Percentiles rank a stretch among this genome's conserved stretches.
Evolutionary conservation across 2,888 invertebrate genomes (phyloP).

Genomic region (Cabera pusaria): DNA sequence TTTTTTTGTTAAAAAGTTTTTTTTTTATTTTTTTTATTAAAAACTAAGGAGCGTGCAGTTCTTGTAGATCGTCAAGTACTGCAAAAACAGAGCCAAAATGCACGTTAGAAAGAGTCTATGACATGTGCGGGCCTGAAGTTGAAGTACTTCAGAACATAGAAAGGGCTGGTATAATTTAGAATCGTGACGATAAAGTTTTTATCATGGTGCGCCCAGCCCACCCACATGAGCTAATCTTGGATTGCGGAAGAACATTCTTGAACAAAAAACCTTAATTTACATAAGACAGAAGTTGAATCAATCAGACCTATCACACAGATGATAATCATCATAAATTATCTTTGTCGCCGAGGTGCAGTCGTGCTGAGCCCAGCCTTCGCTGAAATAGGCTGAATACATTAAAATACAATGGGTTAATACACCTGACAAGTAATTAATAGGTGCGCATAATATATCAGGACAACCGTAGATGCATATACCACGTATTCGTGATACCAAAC

Average conservation of each 20-base stretch:
- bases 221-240: conserved; percentile 10
- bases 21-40: too few relatives aligned
- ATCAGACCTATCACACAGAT: conserved; percentile 16
- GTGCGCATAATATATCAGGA: conserved; percentile 40
- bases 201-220: too few relatives aligned
- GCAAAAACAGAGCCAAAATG: too few relatives aligned
- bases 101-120: too few relatives aligned
- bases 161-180: too few relatives aligned
- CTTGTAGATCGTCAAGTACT: too few relatives aligned
- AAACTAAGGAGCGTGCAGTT: too few relatives aligned
- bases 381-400: conserved; percentile 67
- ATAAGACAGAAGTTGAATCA: conserved; percentile 20
- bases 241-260: conserved; percentile 13
- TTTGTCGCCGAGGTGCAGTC: conserved; percentile 58
- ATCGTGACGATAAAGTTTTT: too few relatives aligned
- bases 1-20: too few relatives aligned
- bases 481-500: conserved; percentile 3
- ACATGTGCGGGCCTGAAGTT: too few relatives aligned
- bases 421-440: conserved; percentile 70
- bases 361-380: conserved; percentile 73
- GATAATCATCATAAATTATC: conserved; percentile 33
- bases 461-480: conserved; percentile 24
- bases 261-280: conserved; percentile 12
- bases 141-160: too few relatives aligned
- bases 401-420: conserved; percentile 75